Conservation (phyloP, 2,113 vertebrate genomes). For the Campylomormyrus numenius region DNA sequence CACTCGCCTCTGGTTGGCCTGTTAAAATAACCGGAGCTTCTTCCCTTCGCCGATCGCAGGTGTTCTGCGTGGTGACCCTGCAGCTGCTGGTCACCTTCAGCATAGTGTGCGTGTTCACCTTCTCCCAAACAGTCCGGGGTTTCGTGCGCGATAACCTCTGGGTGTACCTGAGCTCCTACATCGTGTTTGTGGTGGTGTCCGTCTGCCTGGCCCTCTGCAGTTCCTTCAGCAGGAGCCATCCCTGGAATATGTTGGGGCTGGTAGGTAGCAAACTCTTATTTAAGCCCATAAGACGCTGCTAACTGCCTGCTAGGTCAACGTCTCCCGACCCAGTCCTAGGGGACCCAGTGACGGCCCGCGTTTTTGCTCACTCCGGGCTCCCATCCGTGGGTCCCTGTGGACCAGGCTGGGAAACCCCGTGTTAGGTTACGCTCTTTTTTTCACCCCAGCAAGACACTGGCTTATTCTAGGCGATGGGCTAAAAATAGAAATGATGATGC, state of each 20-base stretch:
- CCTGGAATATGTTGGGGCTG: slow-evolving; percentile 62
- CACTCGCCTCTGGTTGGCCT: neutral
- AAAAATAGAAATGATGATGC: neutral
- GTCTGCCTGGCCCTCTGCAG: slow-evolving; percentile 34
- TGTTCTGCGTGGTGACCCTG: slow-evolving; percentile 56
- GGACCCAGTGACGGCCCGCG: neutral
- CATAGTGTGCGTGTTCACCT: slow-evolving; percentile 62
- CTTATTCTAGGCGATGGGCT: neutral
- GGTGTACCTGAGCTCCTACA: slow-evolving; percentile 52
- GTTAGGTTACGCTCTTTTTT: neutral
- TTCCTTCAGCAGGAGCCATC: slow-evolving; percentile 49
- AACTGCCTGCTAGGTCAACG: neutral
- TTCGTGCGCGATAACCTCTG: slow-evolving; percentile 43
- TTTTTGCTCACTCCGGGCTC: no score
- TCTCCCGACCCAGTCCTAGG: neutral
- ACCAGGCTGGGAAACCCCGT: neutral
- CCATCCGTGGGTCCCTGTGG: neutral
- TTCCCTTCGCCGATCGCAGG: slow-evolving; percentile 36
- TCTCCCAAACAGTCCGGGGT: slow-evolving; percentile 43
- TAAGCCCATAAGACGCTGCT: neutral
- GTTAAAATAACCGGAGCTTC: neutral
- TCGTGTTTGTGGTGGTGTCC: slow-evolving; percentile 44
- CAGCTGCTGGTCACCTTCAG: slow-evolving; percentile 63
- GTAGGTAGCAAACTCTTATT: slow-evolving; percentile 36
- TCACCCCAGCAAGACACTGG: neutral